Base-by-base conservation (phyloP, 2,797 vertebrate species). In the Neostethus bicornis region DNA sequence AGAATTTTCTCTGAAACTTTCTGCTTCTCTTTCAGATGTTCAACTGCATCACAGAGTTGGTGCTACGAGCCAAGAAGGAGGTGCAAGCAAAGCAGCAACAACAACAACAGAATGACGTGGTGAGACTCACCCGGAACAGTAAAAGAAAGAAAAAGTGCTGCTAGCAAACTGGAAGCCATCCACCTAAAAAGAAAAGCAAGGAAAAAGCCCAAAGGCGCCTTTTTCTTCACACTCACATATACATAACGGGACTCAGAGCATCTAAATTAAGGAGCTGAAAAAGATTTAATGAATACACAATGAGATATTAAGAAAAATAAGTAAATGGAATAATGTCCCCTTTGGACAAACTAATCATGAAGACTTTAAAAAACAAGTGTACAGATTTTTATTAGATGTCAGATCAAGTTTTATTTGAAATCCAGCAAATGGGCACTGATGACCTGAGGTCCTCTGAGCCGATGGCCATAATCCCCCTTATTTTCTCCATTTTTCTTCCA, bases 101-200 rank as follows among this genome's bases (percentile, higher is more conserved):
- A 88, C 96, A 96, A 66, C 96, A 98, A 91, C 96, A 97, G 91
- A 96, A 97, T 10, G 96, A 99, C 14, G 96, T 98, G 92, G 94
- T 99, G 87, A 96, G 96, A 92, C 94, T 99, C 87, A 94, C 88
- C 75, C 95, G 95, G 93, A 98, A 95, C 91, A 98, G 95, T 94
- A 98, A 98, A 95, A 91, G 96, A 58, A 98, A 97, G 95, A 98
- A 97, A 85, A 90, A 96, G 84, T 99, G 97, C 92, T 99, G 97
- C 94, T 98, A 95, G 92, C 92, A 72, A 84, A 73, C 53, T 68
- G 32, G 10, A 64, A 85, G 51, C 85, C 77, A 66, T 69, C 72
- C 73, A 17, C 54, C 7, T 34, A 5, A 32, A 32, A 31, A 32
- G 1, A 11, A 12, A 31, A 11, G n/a, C 9, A 23, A 23, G 32